These are phyloP conservation scores for Eugnorisma glareosa DNA, from an alignment of 2,888 invertebrate genomes.

Conservation along the genomic window DNA sequence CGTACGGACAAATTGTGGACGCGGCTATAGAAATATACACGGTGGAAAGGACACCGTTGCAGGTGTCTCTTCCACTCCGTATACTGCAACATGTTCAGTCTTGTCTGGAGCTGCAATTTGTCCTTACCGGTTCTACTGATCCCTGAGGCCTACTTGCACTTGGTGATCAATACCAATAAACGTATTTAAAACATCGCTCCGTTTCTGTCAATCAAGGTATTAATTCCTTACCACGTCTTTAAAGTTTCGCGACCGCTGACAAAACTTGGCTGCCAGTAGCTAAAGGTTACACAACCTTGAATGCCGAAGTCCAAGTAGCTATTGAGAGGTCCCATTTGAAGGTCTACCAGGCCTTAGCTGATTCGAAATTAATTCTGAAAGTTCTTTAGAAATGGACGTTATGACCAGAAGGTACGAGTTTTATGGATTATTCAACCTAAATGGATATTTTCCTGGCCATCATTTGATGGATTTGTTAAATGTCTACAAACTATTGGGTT, in stretches of 20 bases:
- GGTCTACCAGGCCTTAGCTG: slow-evolving; percentile 91
- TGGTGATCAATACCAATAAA: too few species aligned
- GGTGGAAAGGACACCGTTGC: too few species aligned
- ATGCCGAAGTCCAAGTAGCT: slow-evolving; percentile 89
- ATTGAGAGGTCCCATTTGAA: slow-evolving; percentile 90
- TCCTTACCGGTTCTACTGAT: background rate
- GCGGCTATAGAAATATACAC: background rate
- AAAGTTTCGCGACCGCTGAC: slow-evolving; percentile 91
- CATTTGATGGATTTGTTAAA: background rate
- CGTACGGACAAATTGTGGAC: background rate
- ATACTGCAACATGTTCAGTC: background rate
- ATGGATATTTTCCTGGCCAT: background rate
- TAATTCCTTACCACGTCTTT: background rate
- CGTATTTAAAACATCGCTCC: background rate
- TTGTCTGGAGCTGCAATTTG: background rate
- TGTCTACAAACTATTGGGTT: background rate
- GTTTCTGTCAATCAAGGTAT: background rate
- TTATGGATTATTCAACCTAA: background rate
- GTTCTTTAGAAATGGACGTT: slow-evolving; percentile 89
- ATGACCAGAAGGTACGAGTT: slow-evolving; percentile 86
- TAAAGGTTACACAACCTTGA: slow-evolving; percentile 90
- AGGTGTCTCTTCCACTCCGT: too few species aligned
- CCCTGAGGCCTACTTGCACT: background rate
- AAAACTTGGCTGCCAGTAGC: slow-evolving; percentile 93
- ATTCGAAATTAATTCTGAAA: too few species aligned